These are phyloP conservation scores for Cottus gobio DNA, from an alignment of 2,113 vertebrate species.

Conservation along the genomic window DNA sequence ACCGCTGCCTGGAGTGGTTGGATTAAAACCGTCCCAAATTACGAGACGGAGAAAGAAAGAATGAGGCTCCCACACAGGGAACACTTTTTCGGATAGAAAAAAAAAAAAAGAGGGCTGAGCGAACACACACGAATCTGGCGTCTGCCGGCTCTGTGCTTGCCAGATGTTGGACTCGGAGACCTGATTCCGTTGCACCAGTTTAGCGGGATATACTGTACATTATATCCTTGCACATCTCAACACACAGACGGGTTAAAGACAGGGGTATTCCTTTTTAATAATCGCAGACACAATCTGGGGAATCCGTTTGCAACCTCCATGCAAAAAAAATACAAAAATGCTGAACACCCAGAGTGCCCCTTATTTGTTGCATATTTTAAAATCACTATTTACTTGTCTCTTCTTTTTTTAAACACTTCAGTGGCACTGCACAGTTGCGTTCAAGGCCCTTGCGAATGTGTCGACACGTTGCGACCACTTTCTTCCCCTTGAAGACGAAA, in stretches of 20 bases:
- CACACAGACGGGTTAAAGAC: constrained; percentile 9
- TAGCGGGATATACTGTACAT: constrained; percentile 8
- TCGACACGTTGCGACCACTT: constrained; percentile 47
- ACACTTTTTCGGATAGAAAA: constrained; percentile 21
- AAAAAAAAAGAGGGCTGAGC: constrained; percentile 47
- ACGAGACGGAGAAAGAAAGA: constrained; percentile 36
- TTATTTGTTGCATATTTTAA: background rate
- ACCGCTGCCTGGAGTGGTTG: constrained; percentile 15
- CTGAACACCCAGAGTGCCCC: background rate
- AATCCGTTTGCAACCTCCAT: background rate
- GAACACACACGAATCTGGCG: constrained; percentile 59
- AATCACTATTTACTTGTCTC: background rate
- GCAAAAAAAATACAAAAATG: constrained; percentile 1
- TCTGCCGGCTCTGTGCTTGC: constrained; percentile 47
- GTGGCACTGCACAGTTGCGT: background rate
- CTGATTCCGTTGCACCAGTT: constrained; percentile 25
- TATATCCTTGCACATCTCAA: constrained; percentile 22
- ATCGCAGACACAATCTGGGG: background rate
- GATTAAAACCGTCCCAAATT: constrained; percentile 68
- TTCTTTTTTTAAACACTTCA: constrained; percentile 28
- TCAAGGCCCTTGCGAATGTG: constrained; percentile 15
- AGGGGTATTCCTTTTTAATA: background rate
- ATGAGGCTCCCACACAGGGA: constrained; percentile 11
- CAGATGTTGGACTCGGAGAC: constrained; percentile 67
- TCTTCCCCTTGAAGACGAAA: constrained; percentile 40